phyloP scores from a whole-genome alignment of 2,113 vertebrate genomes.

The Pristiophorus japonicus region DNA sequence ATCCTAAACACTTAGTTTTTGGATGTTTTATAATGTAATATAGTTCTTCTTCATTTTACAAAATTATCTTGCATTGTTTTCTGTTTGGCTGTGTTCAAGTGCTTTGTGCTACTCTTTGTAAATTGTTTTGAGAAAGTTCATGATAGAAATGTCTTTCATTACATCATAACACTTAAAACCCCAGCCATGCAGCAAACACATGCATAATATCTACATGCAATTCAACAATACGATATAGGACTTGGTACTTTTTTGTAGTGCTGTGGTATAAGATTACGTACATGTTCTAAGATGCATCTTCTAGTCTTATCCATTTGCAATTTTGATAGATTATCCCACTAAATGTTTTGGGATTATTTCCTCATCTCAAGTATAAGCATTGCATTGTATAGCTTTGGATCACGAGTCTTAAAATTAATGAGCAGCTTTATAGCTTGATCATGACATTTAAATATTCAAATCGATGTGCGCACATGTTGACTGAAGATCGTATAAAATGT shows the following conservation, averaged over 20 bases:
- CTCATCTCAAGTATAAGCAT: not conserved
- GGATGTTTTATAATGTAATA: not conserved
- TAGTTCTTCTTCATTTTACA: not conserved
- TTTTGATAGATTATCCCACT: not conserved
- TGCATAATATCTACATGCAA: not conserved
- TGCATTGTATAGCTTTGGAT: not conserved
- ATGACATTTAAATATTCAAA: not conserved
- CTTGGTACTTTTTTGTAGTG: not conserved
- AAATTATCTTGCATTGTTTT: not conserved
- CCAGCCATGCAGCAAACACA: not conserved
- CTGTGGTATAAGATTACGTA: not conserved
- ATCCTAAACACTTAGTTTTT: not conserved
- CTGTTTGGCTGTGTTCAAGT: not conserved
- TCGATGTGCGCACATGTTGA: not conserved
- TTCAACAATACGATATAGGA: not conserved
- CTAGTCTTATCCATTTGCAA: not conserved
- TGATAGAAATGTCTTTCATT: not conserved
- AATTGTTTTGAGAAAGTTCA: not conserved
- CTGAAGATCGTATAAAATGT: not conserved
- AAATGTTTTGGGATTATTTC: not conserved
- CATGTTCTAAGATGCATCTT: not conserved
- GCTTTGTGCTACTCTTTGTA: not conserved
- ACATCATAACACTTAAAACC: not conserved
- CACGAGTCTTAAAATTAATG: not conserved
- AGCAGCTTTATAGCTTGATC: not conserved